Evolutionary conservation across 2,888 invertebrate species (phyloP), one percentile per base, ranked within the genome.

Genomic region (Limnephilus marmoratus): DNA sequence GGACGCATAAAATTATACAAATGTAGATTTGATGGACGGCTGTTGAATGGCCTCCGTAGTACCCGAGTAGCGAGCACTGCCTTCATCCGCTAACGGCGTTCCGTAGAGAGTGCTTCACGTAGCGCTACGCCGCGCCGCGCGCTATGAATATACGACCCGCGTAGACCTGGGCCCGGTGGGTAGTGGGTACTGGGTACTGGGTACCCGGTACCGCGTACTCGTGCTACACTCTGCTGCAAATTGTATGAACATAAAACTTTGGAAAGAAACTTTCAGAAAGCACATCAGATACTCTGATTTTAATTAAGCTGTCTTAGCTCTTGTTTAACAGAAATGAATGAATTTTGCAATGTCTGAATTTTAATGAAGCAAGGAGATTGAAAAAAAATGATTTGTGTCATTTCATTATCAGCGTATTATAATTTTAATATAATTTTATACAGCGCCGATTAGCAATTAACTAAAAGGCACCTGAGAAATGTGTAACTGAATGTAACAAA

Each of bases 1-100:
- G 90, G 91, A 90, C 90, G 93, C 91, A 93, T 93, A 92, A 92
- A 92, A 92, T 93, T 92, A 92, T 91, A 91, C 90, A 53, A 92
- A 93, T 92, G 93, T 89, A 91, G 90, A 92, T 91, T 89, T 88
- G 82, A 41, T 45, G 82, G 86, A 80, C 83, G 93, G 41, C 34
- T 89, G 92, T 80, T 91, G 83, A 90, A 90, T 90, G 83, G 81
- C 49, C 90, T 80, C 81, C 81, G 89, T 89, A n/a, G 86, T 29
- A 68, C 49, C 68, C 37, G 68, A n/a, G 53, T 53, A 53, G 68
- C 68, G 68, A 11, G 45, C 13, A n/a, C 89, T 18, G 86, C 86
- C 86, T 86, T 45, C 86, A 86, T 88, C 88, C 68, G 88, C 37
- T 88, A 53, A 80, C 88, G 49, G 86, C 86, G 88, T 53, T 68